Evolutionary conservation across 2,888 invertebrate species (phyloP), one percentile per base, ranked within the genome.

Genomic region (Elegia similella): DNA sequence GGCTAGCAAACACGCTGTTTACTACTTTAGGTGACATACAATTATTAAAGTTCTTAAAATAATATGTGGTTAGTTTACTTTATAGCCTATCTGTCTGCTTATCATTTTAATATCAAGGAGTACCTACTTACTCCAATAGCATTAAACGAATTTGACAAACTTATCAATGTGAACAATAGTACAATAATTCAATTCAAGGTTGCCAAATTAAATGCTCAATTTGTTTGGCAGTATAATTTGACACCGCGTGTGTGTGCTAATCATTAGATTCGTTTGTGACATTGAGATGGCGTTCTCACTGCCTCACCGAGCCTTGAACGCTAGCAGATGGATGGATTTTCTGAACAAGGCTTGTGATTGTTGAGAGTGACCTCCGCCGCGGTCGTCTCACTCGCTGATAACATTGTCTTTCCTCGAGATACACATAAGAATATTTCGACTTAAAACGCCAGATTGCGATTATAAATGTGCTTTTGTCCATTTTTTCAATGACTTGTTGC

Each of bases 201-300:
- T 53, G 58, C 56, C 42, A 29, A 30, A 55, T 60, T 60, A 61
- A 61, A 52, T 55, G 57, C 52, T 61, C 62, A 55, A 72, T 72
- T 72, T 73, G 69, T 75, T 72, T 70, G 62, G 62, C 42, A 56
- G 55, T 55, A 56, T 55, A 64, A 63, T 61, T 65, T 66, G 62
- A 64, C 68, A 67, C 64, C 62, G 67, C 64, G 66, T 72, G 72
- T 73, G 70, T 76, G 68, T 64, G 64, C 68, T 74, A 76, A 73
- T 75, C 70, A 77, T 78, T 77, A 75, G 73, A 73, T 75, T 68
- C 56, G 57, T 65, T 54, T 63, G 65, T 72, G 82, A 75, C 84
- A 84, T 85, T 84, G 85, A 78, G 66, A 61, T 61, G 59, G 67
- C 64, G 74, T 78, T 75, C 72, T 72, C 68, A 76, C 72, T 69